Conservation (phyloP, 2,113 vertebrate genomes). For the Ginglymostoma cirratum region DNA sequence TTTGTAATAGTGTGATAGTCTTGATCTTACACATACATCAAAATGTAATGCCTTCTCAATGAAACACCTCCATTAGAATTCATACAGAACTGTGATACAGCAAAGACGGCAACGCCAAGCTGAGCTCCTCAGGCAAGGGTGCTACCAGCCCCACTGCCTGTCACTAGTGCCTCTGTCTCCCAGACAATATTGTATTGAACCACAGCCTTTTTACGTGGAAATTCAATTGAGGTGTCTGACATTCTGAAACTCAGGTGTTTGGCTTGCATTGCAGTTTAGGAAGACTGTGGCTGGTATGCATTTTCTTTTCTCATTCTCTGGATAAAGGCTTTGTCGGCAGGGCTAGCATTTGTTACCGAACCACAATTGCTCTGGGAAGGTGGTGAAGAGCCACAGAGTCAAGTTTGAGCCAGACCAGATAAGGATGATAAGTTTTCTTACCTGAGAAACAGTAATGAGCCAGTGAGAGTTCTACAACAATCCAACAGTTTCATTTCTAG, state of each 20-base stretch:
- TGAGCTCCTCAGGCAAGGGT: not conserved
- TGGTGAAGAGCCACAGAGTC: not conserved
- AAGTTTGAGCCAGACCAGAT: not conserved
- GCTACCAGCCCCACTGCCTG: not conserved
- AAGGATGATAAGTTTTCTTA: not conserved
- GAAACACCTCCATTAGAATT: constrained; percentile 1
- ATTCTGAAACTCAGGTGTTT: not conserved
- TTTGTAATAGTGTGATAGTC: constrained; percentile 33
- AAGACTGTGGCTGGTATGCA: not conserved
- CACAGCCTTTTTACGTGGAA: not conserved
- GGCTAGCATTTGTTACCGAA: not conserved
- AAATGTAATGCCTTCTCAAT: not conserved
- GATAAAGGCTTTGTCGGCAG: not conserved
- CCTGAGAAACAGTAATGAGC: not conserved
- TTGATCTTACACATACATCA: constrained; percentile 14
- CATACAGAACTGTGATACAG: not conserved
- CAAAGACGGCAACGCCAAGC: not conserved
- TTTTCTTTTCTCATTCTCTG: not conserved
- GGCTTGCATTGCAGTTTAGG: not conserved
- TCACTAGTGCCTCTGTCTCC: not conserved
- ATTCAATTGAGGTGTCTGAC: not conserved
- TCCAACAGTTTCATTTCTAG: not conserved
- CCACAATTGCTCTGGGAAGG: not conserved
- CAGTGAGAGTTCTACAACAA: not conserved
- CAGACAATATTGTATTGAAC: not conserved